Conservation (phyloP, 1,140 invertebrate genomes). For the Drosophila neocordata region DNA sequence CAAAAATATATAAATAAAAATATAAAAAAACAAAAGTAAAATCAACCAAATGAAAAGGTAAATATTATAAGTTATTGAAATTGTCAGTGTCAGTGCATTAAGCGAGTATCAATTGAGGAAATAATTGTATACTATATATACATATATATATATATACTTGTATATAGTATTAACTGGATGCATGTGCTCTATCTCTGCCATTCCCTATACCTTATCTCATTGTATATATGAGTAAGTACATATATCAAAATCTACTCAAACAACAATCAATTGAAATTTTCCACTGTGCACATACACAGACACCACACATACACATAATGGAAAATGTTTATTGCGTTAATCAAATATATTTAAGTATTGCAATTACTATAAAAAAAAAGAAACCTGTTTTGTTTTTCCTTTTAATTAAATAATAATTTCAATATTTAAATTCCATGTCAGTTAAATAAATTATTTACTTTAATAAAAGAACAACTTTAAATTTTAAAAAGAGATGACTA, state of each 20-base stretch:
- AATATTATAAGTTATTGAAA: slow-evolving; percentile 14
- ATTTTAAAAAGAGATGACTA: not conserved
- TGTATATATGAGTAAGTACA: slow-evolving; percentile 9
- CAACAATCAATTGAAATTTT: slow-evolving; percentile 4
- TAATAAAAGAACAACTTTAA: slow-evolving; percentile 37
- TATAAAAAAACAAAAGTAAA: not conserved
- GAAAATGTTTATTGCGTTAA: slow-evolving; percentile 53
- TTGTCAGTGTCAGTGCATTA: slow-evolving; percentile 14
- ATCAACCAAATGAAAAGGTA: slow-evolving; percentile 1
- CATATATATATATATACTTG: not conserved
- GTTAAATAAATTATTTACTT: slow-evolving; percentile 64
- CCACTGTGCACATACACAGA: slow-evolving; percentile 14
- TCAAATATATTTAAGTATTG: slow-evolving; percentile 61
- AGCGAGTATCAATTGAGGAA: slow-evolving; percentile 12
- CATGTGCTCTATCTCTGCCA: slow-evolving; percentile 5
- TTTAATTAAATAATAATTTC: slow-evolving; percentile 37
- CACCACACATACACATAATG: slow-evolving; percentile 6
- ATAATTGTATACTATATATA: slow-evolving; percentile 28
- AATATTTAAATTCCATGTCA: slow-evolving; percentile 43
- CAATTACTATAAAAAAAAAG: slow-evolving; percentile 47
- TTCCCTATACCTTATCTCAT: slow-evolving; percentile 4
- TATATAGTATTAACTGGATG: slow-evolving; percentile 3
- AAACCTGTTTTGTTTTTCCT: slow-evolving; percentile 44
- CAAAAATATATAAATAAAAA: slow-evolving; percentile 30
- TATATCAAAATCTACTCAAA: not conserved